Percentiles rank a stretch among this genome's conserved stretches.
These are phyloP conservation scores for Microplitis deprimator DNA, from an alignment of 2,888 invertebrate genomes.

Conservation along the genomic window DNA sequence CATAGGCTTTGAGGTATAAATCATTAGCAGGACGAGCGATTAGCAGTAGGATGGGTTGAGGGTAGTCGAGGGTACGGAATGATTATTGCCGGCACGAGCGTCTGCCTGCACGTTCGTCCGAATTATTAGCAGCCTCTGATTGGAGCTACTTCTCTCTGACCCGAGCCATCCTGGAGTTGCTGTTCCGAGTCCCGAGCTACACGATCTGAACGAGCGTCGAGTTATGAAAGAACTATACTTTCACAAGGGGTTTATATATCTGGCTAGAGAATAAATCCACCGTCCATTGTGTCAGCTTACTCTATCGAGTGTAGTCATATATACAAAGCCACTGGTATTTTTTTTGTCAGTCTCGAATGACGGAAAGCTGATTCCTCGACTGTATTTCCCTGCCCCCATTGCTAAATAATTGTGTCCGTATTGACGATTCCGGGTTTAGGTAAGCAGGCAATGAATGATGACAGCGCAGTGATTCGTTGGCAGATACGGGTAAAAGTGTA, in stretches of 20 bases:
- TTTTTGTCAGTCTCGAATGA: too few relatives aligned
- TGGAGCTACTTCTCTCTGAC: conserved; percentile 58
- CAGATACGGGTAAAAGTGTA: not conserved
- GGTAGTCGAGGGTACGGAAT: conserved; percentile 51
- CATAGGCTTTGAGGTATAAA: conserved; percentile 62
- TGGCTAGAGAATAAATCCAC: too few relatives aligned
- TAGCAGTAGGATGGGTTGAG: conserved; percentile 61
- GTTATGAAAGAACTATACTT: not conserved
- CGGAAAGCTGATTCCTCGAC: too few relatives aligned
- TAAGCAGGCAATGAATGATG: not conserved
- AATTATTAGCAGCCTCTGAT: conserved; percentile 68
- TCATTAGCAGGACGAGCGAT: conserved; percentile 68
- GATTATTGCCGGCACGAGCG: conserved; percentile 64
- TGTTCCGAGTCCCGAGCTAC: not conserved
- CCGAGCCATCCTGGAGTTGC: not conserved
- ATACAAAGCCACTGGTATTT: too few relatives aligned
- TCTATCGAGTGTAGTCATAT: too few relatives aligned
- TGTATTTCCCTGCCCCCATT: too few relatives aligned
- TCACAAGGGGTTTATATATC: too few relatives aligned
- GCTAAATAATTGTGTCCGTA: too few relatives aligned
- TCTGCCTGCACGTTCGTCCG: conserved; percentile 48
- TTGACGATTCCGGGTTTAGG: not conserved
- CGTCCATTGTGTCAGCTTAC: too few relatives aligned
- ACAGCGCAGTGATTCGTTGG: not conserved
- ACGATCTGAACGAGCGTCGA: not conserved